Evolutionary conservation across 2,888 invertebrate species (phyloP).

Genomic region (Melinopterus prodromus): DNA sequence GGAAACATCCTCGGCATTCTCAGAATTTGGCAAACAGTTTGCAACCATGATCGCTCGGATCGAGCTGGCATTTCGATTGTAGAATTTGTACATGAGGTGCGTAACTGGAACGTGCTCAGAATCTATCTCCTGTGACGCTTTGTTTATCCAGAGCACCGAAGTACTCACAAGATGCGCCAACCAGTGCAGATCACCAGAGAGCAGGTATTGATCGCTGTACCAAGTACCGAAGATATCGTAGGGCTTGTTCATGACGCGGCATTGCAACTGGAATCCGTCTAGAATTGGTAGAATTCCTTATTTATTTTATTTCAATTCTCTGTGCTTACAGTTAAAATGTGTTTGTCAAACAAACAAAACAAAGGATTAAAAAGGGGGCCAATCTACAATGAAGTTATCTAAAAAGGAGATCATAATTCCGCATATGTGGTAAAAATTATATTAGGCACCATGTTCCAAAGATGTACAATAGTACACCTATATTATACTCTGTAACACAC

Average conservation of each 20-base stretch:
- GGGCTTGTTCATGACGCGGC: constrained; percentile 81
- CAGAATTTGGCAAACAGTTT: constrained; percentile 67
- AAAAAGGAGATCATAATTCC: too few species aligned
- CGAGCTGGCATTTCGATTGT: constrained; percentile 82
- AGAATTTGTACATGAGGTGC: constrained; percentile 75
- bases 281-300: background rate
- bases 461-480: too few species aligned
- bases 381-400: too few species aligned
- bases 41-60: constrained; percentile 81
- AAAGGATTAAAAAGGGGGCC: too few species aligned
- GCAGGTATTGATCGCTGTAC: constrained; percentile 82
- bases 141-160: constrained; percentile 82
- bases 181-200: constrained; percentile 85
- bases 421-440: too few species aligned
- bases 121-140: constrained; percentile 81
- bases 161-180: constrained; percentile 77
- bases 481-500: too few species aligned
- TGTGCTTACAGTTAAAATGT: background rate
- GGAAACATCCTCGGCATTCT: constrained; percentile 51
- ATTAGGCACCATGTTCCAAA: too few species aligned
- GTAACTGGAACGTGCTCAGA: constrained; percentile 83
- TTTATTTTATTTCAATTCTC: constrained; percentile 7
- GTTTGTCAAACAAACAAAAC: background rate
- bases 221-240: constrained; percentile 91
- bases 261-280: constrained; percentile 62